A percentile compares a stretch with the other conserved stretches of the same genome.
Evolutionary conservation across 1,140 invertebrate species (phyloP).

Genomic region (Lepeophtheirus salmonis): DNA sequence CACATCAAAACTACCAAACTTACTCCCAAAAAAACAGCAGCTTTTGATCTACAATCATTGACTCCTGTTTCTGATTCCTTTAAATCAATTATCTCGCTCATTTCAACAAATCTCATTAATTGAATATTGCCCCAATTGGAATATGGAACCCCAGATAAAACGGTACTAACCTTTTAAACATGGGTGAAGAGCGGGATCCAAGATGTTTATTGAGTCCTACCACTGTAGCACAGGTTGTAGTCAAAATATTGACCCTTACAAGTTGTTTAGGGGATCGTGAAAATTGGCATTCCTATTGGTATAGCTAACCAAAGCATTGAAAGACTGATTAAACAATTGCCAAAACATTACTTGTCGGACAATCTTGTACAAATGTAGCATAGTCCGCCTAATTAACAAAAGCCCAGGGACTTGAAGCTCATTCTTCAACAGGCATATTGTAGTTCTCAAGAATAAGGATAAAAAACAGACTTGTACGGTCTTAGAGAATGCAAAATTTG

Average conservation of each 20-base stretch:
- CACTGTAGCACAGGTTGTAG: constrained; percentile 33
- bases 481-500: constrained; percentile 55
- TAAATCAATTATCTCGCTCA: constrained; percentile 53
- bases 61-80: constrained; percentile 44
- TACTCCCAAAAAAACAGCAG: constrained; percentile 55
- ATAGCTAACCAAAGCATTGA: constrained; percentile 82
- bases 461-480: constrained; percentile 62
- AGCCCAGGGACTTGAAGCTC: constrained; percentile 83
- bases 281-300: constrained; percentile 68
- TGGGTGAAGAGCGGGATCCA: constrained; percentile 34
- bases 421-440: constrained; percentile 59
- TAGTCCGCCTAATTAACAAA: constrained; percentile 63
- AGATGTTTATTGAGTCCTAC: constrained; percentile 34
- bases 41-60: constrained; percentile 44
- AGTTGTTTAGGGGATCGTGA: constrained; percentile 31
- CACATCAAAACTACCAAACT: constrained; percentile 63
- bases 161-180: constrained; percentile 44
- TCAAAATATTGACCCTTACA: constrained; percentile 31
- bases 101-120: constrained; percentile 64
- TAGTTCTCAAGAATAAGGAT: constrained; percentile 65
- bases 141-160: constrained; percentile 66
- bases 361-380: constrained; percentile 35
- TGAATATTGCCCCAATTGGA: constrained; percentile 85
- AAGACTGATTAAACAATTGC: constrained; percentile 84
- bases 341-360: constrained; percentile 64